Evolutionary conservation across 2,113 vertebrate species (phyloP).

Genomic region (Tupaia tana): DNA sequence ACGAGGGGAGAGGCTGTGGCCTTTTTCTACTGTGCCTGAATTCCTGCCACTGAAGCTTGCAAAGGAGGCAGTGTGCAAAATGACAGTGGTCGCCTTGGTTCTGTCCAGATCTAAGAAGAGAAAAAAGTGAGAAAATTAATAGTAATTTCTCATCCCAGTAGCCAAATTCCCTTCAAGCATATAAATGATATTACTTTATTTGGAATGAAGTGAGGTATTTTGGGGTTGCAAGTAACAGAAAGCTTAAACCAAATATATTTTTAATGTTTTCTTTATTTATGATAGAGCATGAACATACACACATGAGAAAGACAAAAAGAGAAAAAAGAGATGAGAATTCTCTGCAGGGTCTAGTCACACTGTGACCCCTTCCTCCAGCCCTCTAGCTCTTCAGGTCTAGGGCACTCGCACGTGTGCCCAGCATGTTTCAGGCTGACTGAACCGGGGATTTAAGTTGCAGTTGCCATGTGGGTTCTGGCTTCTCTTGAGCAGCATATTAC

Average conservation of each 20-base stretch:
- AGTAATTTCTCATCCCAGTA: background rate
- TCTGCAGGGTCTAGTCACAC: too few species aligned
- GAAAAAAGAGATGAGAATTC: too few species aligned
- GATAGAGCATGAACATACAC: too few species aligned
- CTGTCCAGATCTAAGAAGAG: background rate
- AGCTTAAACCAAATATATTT: background rate
- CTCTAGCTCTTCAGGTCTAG: too few species aligned
- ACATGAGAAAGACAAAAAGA: too few species aligned
- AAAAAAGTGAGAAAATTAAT: background rate
- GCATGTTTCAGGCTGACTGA: too few species aligned
- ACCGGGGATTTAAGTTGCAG: too few species aligned
- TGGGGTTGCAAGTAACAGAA: background rate
- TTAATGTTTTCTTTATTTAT: too few species aligned
- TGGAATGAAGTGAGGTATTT: background rate
- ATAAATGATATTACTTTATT: background rate
- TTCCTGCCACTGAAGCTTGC: background rate
- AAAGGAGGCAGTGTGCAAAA: background rate
- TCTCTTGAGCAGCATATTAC: too few species aligned
- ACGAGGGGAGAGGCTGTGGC: background rate
- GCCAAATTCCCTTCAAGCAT: conserved; percentile 43
- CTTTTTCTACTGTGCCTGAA: background rate
- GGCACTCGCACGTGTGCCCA: too few species aligned
- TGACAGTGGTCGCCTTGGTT: background rate
- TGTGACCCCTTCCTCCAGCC: too few species aligned
- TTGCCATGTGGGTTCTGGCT: too few species aligned